phyloP scores from a whole-genome alignment of 2,113 vertebrate species.

The Epinephelus moara region DNA sequence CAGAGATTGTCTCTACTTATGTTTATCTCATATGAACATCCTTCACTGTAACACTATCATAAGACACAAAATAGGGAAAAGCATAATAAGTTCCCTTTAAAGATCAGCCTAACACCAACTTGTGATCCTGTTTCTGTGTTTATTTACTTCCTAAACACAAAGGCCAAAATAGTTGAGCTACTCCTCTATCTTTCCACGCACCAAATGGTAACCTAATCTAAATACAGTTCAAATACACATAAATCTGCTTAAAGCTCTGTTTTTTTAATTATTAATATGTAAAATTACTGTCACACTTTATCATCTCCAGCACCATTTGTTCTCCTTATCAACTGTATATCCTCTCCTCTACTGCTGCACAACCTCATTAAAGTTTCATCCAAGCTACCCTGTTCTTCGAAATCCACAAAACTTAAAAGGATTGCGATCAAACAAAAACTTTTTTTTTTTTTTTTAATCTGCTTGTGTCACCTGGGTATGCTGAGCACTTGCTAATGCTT shows the following conservation, averaged over 20 bases:
- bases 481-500: slow-evolving; percentile 13
- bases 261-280: neutral
- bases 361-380: slow-evolving; percentile 66
- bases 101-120: no score
- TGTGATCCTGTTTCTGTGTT: no score
- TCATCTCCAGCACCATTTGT: slow-evolving; percentile 26
- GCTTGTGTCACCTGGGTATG: slow-evolving; percentile 24
- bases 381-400: slow-evolving; percentile 33
- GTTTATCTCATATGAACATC: no score
- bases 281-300: neutral
- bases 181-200: neutral
- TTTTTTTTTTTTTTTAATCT: neutral
- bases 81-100: no score
- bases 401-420: slow-evolving; percentile 49
- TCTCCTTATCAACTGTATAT: slow-evolving; percentile 24
- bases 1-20: no score
- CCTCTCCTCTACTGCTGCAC: slow-evolving; percentile 8
- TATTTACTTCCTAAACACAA: no score
- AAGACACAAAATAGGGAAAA: no score
- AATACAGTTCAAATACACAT: neutral
- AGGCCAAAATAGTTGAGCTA: no score
- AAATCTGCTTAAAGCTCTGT: neutral
- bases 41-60: no score
- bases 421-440: slow-evolving; percentile 14
- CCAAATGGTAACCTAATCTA: neutral